Conservation (phyloP, 2,888 invertebrate genomes). For the Clitarchus hookeri region DNA sequence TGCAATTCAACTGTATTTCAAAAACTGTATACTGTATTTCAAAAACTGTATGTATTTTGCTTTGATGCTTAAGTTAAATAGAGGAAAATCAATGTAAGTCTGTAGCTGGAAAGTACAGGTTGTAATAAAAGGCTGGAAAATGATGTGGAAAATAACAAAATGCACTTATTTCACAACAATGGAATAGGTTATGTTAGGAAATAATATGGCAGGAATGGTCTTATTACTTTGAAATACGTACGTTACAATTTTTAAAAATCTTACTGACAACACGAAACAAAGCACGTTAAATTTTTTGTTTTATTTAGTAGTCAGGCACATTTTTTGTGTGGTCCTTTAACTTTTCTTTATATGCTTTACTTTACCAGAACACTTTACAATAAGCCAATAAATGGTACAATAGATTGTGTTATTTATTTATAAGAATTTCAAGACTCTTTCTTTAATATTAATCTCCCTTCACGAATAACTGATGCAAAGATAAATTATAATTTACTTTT, state of each 20-base stretch:
- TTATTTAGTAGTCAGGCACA: slow-evolving; percentile 16
- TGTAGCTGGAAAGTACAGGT: not conserved
- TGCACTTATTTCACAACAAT: not conserved
- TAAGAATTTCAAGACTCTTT: not conserved
- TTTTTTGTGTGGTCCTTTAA: slow-evolving; percentile 26
- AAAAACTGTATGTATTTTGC: slow-evolving; percentile 18
- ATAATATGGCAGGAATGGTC: not conserved
- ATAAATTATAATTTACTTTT: not conserved
- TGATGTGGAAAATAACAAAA: slow-evolving; percentile 19
- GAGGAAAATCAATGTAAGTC: slow-evolving; percentile 18
- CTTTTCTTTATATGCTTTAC: not conserved
- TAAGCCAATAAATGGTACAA: not conserved
- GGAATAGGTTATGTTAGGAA: not conserved
- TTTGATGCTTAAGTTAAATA: slow-evolving; percentile 3
- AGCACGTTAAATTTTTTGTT: not conserved
- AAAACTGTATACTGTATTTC: slow-evolving; percentile 20
- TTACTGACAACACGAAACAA: not conserved
- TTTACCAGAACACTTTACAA: not conserved
- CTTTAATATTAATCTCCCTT: not conserved
- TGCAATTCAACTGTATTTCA: slow-evolving; percentile 18
- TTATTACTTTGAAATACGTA: not conserved
- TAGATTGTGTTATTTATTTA: not conserved
- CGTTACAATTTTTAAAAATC: not conserved
- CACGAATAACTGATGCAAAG: not conserved
- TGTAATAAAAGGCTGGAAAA: not conserved